A percentile compares a stretch with the other conserved stretches of the same genome.
These are phyloP conservation scores for Mylabris sibirica DNA, from an alignment of 2,888 invertebrate genomes.

Conservation along the genomic window DNA sequence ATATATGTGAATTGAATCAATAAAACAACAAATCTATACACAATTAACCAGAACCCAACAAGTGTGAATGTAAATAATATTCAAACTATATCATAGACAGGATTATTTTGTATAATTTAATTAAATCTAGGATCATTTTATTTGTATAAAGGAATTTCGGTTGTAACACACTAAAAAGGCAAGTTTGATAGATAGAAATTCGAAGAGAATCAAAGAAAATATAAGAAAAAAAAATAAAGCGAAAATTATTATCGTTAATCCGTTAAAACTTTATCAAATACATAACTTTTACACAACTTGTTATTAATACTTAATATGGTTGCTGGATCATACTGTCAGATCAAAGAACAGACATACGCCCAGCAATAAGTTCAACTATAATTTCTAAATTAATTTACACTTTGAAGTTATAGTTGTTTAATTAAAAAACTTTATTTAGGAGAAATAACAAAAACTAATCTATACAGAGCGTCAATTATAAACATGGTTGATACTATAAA, in stretches of 20 bases:
- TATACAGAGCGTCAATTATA: too few relatives aligned
- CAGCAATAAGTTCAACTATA: not conserved
- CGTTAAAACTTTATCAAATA: not conserved
- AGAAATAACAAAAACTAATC: not conserved
- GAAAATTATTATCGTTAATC: conserved; percentile 1
- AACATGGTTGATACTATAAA: too few relatives aligned
- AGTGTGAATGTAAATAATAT: not conserved
- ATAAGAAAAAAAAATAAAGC: not conserved
- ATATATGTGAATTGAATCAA: not conserved
- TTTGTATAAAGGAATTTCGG: not conserved
- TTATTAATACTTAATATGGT: not conserved
- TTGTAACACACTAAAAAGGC: not conserved
- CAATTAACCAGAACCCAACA: not conserved
- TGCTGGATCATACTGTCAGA: not conserved
- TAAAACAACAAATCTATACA: conserved; percentile 1
- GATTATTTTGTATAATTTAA: not conserved
- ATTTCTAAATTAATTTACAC: not conserved
- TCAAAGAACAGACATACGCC: not conserved
- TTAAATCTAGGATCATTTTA: not conserved
- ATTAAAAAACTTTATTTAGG: conserved; percentile 1
- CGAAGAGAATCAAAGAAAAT: not conserved
- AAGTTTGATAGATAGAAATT: not conserved
- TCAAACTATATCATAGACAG: not conserved
- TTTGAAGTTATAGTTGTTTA: not conserved
- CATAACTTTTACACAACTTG: not conserved